Percentiles rank a stretch among this genome's conserved stretches.
Conservation (phyloP, 2,113 vertebrate species). For the Microcebus griseorufus region DNA sequence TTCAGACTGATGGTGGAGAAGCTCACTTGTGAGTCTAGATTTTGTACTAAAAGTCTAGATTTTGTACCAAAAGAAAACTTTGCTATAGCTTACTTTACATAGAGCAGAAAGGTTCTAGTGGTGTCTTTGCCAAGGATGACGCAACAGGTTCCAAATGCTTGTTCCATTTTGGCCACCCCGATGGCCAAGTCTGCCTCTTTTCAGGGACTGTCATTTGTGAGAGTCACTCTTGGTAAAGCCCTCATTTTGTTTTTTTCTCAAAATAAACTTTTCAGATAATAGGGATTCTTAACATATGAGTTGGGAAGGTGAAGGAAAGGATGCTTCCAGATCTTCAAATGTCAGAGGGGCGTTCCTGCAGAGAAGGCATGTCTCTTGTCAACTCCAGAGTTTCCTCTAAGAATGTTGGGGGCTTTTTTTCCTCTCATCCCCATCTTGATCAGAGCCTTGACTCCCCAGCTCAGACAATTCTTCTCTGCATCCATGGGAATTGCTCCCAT, state of each 20-base stretch:
- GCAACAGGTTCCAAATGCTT: conserved; percentile 12
- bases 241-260: neutral
- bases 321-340: conserved; percentile 27
- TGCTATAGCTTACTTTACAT: neutral
- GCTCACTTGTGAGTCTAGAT: conserved; percentile 44
- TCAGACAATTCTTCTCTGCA: conserved; percentile 79
- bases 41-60: conserved; percentile 26
- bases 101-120: neutral
- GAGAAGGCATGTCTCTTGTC: neutral
- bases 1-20: conserved; percentile 51
- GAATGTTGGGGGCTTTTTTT: conserved; percentile 67
- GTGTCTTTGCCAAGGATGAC: conserved; percentile 13
- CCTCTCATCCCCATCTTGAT: conserved; percentile 70
- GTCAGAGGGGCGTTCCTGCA: neutral
- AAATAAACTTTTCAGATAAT: conserved; percentile 23
- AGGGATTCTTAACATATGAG: neutral
- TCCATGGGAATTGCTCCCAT: conserved; percentile 83
- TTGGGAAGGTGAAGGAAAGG: neutral
- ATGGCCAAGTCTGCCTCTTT: neutral
- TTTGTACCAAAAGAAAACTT: neutral
- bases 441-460: conserved; percentile 75
- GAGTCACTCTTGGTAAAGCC: neutral
- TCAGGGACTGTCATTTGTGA: neutral
- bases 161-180: neutral
- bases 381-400: conserved; percentile 54